Base-by-base conservation (phyloP, 2,113 vertebrate species). In the Terrapene triunguis region DNA sequence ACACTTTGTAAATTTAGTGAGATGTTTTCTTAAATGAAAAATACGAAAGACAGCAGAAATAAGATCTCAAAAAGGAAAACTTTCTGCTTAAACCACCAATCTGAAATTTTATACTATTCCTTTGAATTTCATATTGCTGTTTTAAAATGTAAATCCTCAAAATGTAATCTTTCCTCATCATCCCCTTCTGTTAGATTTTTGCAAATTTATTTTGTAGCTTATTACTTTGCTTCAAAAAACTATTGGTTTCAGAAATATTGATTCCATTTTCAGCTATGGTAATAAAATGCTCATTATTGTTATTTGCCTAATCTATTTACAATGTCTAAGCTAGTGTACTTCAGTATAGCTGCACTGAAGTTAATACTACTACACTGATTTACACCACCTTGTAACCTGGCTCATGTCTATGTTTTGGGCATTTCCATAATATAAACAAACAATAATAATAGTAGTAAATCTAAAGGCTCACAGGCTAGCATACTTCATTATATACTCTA, bases 261-360 rank as follows among this genome's bases (percentile, higher is more conserved):
- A 35, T 65, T 65, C 59, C 32, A 65, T 65, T 65, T 62, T 65
- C 29, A 35, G 14, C 29, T 2, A 42, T 76, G 32, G 44, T 84
- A 59, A 50, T 86, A 9, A 0, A 89, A 72, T 2, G 27, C 16
- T 47, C 4, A 42, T n/a, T 1, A 78, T 0, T 0, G 59, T 16
- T 62, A 88, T 86, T 50, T 84, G 42, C 10, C 27, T 72, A 54
- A 59, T 32, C 6, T 7, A n/a, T 25, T 84, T 87, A 29, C n/a
- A 84, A 84, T 0, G 47, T 29, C 54, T 57, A 78, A 35, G 16
- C n/a, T 24, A 38, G 35, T 24, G 2, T 55, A 19, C 35, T n/a
- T 69, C 62, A n/a, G 35, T 19, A 21, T 4, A 69, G 32, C 62
- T n/a, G 32, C 35, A 69, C 32, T 69, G 35, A 69, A n/a, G 6